Conservation (phyloP, 2,888 invertebrate genomes). For the Calliphora vomitoria region DNA sequence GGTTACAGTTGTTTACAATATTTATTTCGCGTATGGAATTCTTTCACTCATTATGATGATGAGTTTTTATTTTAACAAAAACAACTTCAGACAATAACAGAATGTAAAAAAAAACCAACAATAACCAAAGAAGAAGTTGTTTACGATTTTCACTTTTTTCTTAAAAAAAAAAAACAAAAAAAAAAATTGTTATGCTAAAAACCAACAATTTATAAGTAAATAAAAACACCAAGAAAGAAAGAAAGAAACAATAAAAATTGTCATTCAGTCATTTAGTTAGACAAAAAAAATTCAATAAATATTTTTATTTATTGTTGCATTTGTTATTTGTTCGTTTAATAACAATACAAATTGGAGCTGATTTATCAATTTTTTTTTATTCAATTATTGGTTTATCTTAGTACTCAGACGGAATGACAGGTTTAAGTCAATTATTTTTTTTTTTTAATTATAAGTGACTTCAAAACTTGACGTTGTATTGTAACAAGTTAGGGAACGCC, state of each 20-base stretch:
- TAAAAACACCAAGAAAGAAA: background rate
- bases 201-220: slow-evolving; percentile 2
- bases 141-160: slow-evolving; percentile 64
- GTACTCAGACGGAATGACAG: too few species aligned
- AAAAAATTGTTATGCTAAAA: slow-evolving; percentile 42
- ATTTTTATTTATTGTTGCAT: background rate
- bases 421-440: too few species aligned
- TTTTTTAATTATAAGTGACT: too few species aligned
- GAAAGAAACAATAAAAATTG: background rate
- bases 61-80: slow-evolving; percentile 17
- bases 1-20: slow-evolving; percentile 57
- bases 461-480: too few species aligned
- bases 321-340: background rate
- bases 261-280: background rate
- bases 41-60: slow-evolving; percentile 30
- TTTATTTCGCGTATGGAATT: slow-evolving; percentile 48
- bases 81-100: slow-evolving; percentile 27
- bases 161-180: slow-evolving; percentile 22
- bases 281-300: background rate
- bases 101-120: background rate
- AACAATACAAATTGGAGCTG: background rate
- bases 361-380: background rate
- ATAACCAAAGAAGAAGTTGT: slow-evolving; percentile 43
- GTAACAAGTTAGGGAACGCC: too few species aligned
- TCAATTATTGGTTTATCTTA: too few species aligned